Evolutionary conservation across 2,797 vertebrate genomes (phyloP).

Genomic region (Poecile montanus): DNA sequence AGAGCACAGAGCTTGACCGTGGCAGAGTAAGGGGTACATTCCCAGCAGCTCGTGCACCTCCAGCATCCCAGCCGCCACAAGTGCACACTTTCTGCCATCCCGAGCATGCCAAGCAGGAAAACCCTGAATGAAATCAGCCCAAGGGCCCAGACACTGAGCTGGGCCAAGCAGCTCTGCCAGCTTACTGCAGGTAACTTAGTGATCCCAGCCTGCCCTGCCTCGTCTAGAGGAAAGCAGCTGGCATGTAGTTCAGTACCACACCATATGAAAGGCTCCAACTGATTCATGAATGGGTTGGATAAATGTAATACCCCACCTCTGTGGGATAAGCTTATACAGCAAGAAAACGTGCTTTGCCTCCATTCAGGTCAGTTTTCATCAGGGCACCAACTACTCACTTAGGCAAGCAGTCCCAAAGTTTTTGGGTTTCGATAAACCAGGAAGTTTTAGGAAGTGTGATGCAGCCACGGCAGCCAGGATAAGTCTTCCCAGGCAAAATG

Average conservation of each 20-base stretch:
- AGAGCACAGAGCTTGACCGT: rapidly evolving
- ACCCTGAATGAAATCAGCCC: background rate
- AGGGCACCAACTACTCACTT: background rate
- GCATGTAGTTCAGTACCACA: rapidly evolving
- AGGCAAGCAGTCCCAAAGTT: background rate
- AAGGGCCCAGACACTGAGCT: background rate
- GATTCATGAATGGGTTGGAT: rapidly evolving
- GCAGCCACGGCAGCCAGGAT: background rate
- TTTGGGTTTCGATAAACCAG: background rate
- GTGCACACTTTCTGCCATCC: rapidly evolving
- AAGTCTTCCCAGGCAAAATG: rapidly evolving
- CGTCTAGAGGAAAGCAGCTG: rapidly evolving
- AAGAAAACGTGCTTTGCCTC: background rate
- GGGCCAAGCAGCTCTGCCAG: background rate
- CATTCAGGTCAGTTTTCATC: background rate
- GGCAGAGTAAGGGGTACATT: rapidly evolving
- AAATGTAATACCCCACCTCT: rapidly evolving
- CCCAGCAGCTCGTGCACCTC: rapidly evolving
- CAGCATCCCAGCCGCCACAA: rapidly evolving
- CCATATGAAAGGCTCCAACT: rapidly evolving
- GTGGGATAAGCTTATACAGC: background rate
- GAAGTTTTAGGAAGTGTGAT: background rate
- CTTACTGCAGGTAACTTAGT: background rate
- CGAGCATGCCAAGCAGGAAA: background rate
- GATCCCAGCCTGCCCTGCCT: background rate